Evolutionary conservation across 2,113 vertebrate genomes (phyloP).

Genomic region (Engystomops pustulosus): DNA sequence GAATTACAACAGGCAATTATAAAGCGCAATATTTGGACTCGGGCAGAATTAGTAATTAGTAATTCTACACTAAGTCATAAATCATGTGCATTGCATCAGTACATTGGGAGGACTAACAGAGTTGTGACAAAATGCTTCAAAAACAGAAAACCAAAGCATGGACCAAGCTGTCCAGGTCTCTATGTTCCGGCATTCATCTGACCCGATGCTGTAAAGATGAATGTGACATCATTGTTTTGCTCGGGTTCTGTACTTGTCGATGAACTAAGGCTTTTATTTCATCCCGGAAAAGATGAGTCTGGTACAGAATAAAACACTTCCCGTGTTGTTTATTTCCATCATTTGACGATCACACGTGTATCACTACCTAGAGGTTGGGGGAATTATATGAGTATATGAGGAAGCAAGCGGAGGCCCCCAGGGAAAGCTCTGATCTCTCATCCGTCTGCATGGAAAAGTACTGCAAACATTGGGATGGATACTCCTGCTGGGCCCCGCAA

Average conservation of each 20-base stretch:
- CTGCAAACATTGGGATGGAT: background rate
- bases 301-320: background rate
- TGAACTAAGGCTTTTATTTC: background rate
- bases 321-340: background rate
- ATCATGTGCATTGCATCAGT: conserved; percentile 1
- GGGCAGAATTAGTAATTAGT: background rate
- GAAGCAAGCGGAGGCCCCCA: background rate
- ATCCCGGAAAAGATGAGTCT: background rate
- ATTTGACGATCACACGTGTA: background rate
- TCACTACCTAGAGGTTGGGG: conserved; percentile 11
- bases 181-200: background rate
- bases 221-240: conserved; percentile 2
- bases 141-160: background rate
- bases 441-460: conserved; percentile 11
- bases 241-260: background rate
- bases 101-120: background rate
- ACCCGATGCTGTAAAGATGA: background rate
- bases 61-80: conserved; percentile 16
- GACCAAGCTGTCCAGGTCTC: background rate
- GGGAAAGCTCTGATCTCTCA: conserved; percentile 8
- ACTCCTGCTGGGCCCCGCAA: too few relatives aligned
- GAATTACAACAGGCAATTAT: conserved; percentile 26
- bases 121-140: conserved; percentile 15
- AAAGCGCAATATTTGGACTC: conserved; percentile 14
- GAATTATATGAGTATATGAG: too few relatives aligned